These are phyloP conservation scores for Amyelois transitella DNA, from an alignment of 1,140 invertebrate species.

Conservation along the genomic window DNA sequence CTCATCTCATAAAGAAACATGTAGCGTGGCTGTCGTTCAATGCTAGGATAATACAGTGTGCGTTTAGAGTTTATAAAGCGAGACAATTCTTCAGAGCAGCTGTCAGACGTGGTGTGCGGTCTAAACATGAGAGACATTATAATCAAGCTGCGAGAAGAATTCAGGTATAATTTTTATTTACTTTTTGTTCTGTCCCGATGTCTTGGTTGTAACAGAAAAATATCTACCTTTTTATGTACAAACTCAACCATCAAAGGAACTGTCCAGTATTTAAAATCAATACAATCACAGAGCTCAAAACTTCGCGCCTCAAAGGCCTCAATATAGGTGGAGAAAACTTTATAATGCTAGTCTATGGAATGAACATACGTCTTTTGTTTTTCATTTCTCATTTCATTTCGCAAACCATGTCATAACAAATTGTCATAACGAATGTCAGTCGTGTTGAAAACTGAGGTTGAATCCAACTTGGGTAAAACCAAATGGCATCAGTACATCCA, in stretches of 20 bases:
- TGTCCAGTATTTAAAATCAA: no score
- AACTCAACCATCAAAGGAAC: no score
- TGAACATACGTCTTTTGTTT: no score
- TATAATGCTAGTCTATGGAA: no score
- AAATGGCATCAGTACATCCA: constrained; percentile 50
- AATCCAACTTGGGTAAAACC: not conserved
- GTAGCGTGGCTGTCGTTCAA: constrained; percentile 53
- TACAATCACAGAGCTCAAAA: no score
- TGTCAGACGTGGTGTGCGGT: constrained; percentile 42
- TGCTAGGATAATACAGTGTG: constrained; percentile 59
- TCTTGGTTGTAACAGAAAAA: not conserved
- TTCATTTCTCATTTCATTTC: no score
- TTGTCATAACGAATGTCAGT: not conserved
- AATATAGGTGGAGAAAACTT: no score
- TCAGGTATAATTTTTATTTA: constrained; percentile 31
- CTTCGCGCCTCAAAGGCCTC: no score
- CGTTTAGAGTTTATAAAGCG: constrained; percentile 46
- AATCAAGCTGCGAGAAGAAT: constrained; percentile 40
- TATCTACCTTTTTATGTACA: no score
- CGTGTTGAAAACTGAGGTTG: not conserved
- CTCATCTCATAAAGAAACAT: constrained; percentile 57
- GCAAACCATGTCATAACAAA: no score
- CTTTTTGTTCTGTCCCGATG: not conserved
- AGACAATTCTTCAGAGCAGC: constrained; percentile 45
- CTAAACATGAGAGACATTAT: constrained; percentile 52